phyloP scores from a whole-genome alignment of 64 coral and sea anemone species.

The Astreopora myriophthalma region DNA sequence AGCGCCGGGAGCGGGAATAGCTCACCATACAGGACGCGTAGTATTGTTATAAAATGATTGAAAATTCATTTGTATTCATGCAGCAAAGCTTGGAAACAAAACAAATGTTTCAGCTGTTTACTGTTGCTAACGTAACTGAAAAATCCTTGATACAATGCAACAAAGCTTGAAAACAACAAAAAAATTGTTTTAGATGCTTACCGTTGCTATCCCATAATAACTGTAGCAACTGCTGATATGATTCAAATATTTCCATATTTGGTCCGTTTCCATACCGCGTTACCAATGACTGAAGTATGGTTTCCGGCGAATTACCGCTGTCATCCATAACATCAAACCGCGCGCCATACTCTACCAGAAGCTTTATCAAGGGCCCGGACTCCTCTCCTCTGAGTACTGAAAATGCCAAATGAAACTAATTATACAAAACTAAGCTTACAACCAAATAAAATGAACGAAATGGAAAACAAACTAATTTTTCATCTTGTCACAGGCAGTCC shows the following conservation, averaged over 20 bases:
- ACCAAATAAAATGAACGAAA: too few relatives aligned
- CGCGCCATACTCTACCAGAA: conserved; percentile 70
- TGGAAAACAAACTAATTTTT: too few relatives aligned
- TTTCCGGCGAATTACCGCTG: conserved; percentile 41
- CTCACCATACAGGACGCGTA: too few relatives aligned
- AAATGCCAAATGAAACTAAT: neutral
- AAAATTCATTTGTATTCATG: too few relatives aligned
- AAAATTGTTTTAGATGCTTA: neutral
- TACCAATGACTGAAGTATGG: conserved; percentile 43
- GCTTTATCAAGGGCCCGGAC: conserved; percentile 29
- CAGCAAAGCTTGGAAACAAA: too few relatives aligned
- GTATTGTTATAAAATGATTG: too few relatives aligned
- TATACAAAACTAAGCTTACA: too few relatives aligned
- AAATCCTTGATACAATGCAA: too few relatives aligned
- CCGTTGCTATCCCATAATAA: conserved; percentile 59
- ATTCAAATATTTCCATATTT: conserved; percentile 38
- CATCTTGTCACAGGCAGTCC: too few relatives aligned
- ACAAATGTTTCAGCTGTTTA: too few relatives aligned
- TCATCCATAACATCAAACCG: conserved; percentile 59
- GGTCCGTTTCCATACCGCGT: conserved; percentile 37
- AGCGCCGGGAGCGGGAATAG: too few relatives aligned
- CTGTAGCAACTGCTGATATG: conserved; percentile 29
- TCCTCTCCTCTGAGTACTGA: conserved; percentile 61
- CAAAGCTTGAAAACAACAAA: neutral
- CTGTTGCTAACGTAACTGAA: too few relatives aligned